Evolutionary conservation across 1,140 invertebrate species (phyloP).

Genomic region (Lycorma delicatula): DNA sequence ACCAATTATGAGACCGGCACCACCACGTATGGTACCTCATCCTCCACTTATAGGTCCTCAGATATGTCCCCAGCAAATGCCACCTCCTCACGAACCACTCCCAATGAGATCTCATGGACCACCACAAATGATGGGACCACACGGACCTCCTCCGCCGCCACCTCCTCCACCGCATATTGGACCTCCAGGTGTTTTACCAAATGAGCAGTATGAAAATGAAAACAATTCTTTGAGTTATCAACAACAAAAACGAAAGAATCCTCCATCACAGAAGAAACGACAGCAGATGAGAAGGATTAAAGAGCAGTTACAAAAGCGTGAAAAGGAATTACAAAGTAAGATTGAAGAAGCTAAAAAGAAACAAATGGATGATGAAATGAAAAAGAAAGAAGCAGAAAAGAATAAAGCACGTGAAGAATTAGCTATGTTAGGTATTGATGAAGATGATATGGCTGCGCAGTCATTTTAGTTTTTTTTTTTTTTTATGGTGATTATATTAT

Average conservation of each 20-base stretch:
- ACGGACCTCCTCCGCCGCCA: background rate
- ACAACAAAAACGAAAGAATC: constrained; percentile 20
- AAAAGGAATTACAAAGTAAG: background rate
- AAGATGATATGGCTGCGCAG: constrained; percentile 55
- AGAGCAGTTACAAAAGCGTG: constrained; percentile 17
- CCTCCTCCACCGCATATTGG: constrained; percentile 1
- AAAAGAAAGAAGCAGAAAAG: constrained; percentile 12
- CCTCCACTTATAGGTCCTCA: background rate
- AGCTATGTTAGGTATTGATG: constrained; percentile 58
- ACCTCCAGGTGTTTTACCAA: constrained; percentile 4
- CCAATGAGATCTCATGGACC: constrained; percentile 12
- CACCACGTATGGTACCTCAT: background rate
- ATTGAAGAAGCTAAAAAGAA: constrained; percentile 2
- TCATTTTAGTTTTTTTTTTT: too few relatives aligned
- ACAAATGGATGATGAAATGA: background rate
- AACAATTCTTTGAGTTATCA: background rate
- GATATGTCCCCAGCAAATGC: background rate
- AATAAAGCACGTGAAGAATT: constrained; percentile 39
- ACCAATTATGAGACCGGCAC: background rate
- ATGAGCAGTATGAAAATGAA: background rate
- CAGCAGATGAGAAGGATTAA: constrained; percentile 22
- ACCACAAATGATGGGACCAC: constrained; percentile 23
- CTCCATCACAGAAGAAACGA: constrained; percentile 26
- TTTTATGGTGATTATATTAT: too few relatives aligned
- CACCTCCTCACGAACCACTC: background rate